Evolutionary conservation across 2,797 vertebrate species (phyloP).

Genomic region (Chrosomus eos): DNA sequence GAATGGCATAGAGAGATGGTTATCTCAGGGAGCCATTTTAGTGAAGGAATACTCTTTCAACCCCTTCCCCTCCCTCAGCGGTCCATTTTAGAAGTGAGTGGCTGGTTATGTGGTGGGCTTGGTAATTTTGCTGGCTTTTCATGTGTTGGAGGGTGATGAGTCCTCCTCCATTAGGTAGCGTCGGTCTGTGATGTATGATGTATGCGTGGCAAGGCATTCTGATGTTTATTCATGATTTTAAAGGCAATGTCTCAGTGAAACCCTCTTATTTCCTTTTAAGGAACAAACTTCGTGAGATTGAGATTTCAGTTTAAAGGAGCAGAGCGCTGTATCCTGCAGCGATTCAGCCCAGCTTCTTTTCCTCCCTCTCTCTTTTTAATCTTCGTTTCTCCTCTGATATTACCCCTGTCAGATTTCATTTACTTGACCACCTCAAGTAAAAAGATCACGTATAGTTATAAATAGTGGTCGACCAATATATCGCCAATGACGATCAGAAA

Average conservation of each 20-base stretch:
- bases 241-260: slow-evolving; percentile 77
- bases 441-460: slow-evolving; percentile 71
- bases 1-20: slow-evolving; percentile 57
- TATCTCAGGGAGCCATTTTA: slow-evolving; percentile 75
- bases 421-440: slow-evolving; percentile 77
- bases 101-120: slow-evolving; percentile 70
- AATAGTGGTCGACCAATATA: slow-evolving; percentile 52
- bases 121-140: slow-evolving; percentile 80
- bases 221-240: slow-evolving; percentile 85
- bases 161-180: slow-evolving; percentile 80
- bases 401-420: slow-evolving; percentile 77
- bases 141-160: slow-evolving; percentile 76
- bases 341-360: slow-evolving; percentile 55
- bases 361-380: slow-evolving; percentile 59
- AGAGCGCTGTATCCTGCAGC: slow-evolving; percentile 70
- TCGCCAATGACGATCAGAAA: no score
- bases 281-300: slow-evolving; percentile 81
- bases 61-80: slow-evolving; percentile 66
- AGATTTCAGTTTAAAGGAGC: slow-evolving; percentile 79
- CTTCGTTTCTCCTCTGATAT: slow-evolving; percentile 72
- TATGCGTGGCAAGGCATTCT: slow-evolving; percentile 78
- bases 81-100: slow-evolving; percentile 72
- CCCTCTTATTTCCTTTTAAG: slow-evolving; percentile 83
- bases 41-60: slow-evolving; percentile 63
- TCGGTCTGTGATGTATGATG: slow-evolving; percentile 83